Base-by-base conservation (phyloP, 2,888 invertebrate genomes). In the Trachelus tabidus region DNA sequence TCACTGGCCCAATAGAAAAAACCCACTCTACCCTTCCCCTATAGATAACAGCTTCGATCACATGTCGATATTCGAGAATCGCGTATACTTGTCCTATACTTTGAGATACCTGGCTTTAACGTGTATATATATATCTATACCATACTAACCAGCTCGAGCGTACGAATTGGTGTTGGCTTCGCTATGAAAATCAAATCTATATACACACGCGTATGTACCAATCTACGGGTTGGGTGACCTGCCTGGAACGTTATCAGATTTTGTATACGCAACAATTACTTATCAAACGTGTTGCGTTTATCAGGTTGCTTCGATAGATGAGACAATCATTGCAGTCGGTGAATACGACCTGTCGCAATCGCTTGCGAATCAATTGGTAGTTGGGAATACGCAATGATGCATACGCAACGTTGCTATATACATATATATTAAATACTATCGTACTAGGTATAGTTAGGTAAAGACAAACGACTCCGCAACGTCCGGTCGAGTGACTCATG, bases 401-500 rank as follows among this genome's bases (percentile, higher is more conserved):
- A 15, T 56, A 56, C 56, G 23, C 23, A 56, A 56, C 9, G 23
- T 9, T 23, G 23, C 23, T 56, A 23, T 23, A 40, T 56, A 23
- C 23, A 12, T 37, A 12, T 12, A 12, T 37, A 37, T 12, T 37
- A 12, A 37, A 37, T 37, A 56, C 56, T 15, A 56, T 56, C 23
- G 23, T 56, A 4, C 23, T 56, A 56, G 23, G 23, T 56, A 56
- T 56, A 9, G 56, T 23, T 56, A 56, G 6, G 56, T 56, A 56
- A 56, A 56, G 56, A 56, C 15, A 56, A 56, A 56, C 56, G 56
- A 56, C 56, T 56, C 56, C 23, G 15, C 71, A 33, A 71, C 71
- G 71, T 71, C 71, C 71, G 71, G 71, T 33, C 31, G 33, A 71
- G 71, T 71, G 71, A 71, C 6, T 71, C 71, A 71, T 71, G 71